These are phyloP conservation scores for Margarornis squamiger DNA, from an alignment of 2,797 vertebrate genomes.

Conservation along the genomic window DNA sequence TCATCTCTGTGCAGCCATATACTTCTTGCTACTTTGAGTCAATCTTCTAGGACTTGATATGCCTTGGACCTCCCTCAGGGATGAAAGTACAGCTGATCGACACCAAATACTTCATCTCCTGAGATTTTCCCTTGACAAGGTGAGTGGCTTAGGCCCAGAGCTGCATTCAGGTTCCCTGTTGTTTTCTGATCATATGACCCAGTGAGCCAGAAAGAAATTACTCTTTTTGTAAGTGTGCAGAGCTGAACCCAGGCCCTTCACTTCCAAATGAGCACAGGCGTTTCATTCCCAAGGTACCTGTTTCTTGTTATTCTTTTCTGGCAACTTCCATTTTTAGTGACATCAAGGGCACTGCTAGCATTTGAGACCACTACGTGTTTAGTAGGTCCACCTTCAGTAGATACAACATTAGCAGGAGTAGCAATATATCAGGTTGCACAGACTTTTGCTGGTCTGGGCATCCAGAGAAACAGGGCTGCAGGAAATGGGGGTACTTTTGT, in stretches of 20 bases:
- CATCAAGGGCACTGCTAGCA: background rate
- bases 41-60: background rate
- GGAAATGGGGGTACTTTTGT: background rate
- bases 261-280: background rate
- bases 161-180: background rate
- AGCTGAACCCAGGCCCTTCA: background rate
- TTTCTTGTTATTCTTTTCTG: background rate
- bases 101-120: background rate
- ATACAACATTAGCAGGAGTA: background rate
- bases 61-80: background rate
- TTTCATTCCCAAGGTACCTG: background rate
- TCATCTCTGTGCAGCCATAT: background rate
- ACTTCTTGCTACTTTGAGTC: background rate
- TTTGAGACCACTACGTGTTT: background rate
- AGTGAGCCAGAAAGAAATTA: background rate
- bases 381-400: background rate
- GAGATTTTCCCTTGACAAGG: background rate
- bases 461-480: background rate
- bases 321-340: background rate
- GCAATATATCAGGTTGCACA: background rate
- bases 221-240: background rate
- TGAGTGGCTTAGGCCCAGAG: background rate
- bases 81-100: background rate
- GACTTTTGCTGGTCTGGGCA: background rate
- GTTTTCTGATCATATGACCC: background rate